Percentiles rank a stretch among this genome's conserved stretches.
These are phyloP conservation scores for Allophyes oxyacanthae DNA, from an alignment of 2,888 invertebrate genomes.

Conservation along the genomic window DNA sequence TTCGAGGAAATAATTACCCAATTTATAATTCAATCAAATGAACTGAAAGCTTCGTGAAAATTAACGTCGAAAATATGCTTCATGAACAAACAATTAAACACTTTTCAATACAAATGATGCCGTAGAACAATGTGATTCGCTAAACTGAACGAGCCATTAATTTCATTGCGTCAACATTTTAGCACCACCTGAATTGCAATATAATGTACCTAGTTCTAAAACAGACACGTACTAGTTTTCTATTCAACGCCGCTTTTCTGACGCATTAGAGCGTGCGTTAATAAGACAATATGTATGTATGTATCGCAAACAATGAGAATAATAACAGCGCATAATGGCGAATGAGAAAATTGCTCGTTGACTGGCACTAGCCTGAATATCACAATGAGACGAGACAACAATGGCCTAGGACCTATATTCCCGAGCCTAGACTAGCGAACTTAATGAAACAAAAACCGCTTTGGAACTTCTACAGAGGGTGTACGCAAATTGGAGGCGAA, in stretches of 20 bases:
- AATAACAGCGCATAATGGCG: conserved; percentile 82
- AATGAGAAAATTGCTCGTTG: conserved; percentile 86
- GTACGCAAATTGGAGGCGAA: conserved; percentile 72
- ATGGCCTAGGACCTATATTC: conserved; percentile 81
- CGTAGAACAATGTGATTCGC: conserved; percentile 1
- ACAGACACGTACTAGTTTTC: conserved; percentile 47
- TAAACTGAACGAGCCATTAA: conserved; percentile 4
- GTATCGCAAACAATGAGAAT: conserved; percentile 82
- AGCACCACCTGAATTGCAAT: conserved; percentile 18
- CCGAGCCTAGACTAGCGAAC: conserved; percentile 70
- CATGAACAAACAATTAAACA: conserved; percentile 1
- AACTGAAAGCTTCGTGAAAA: not conserved
- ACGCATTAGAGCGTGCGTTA: conserved; percentile 64
- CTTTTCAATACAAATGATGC: not conserved
- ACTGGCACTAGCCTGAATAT: conserved; percentile 76
- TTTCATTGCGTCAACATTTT: conserved; percentile 7
- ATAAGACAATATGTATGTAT: conserved; percentile 78
- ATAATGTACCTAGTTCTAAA: conserved; percentile 23
- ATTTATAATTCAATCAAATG: not conserved
- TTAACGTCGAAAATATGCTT: conserved; percentile 1
- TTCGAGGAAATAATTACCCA: not conserved
- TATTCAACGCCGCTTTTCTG: conserved; percentile 52
- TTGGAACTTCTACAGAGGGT: conserved; percentile 77
- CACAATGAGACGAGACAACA: conserved; percentile 83
- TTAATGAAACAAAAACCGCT: conserved; percentile 83